Conservation (phyloP, 2,888 invertebrate genomes). For the Eupithecia exiguata region DNA sequence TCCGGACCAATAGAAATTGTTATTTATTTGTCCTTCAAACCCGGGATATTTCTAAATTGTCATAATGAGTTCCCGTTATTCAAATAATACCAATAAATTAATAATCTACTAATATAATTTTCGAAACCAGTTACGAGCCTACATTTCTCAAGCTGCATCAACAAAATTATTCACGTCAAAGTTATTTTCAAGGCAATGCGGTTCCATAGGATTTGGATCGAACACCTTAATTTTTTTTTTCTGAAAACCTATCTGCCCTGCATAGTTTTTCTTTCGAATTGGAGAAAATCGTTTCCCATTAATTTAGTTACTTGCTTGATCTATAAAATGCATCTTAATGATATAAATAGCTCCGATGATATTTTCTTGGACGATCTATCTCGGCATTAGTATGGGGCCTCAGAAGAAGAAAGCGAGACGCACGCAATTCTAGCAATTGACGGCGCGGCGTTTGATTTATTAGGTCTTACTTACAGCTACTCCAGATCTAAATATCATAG, state of each 20-base stretch:
- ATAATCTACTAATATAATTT: neutral
- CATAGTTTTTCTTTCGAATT: neutral
- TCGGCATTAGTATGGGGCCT: slow-evolving; percentile 35
- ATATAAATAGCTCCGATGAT: neutral
- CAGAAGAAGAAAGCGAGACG: slow-evolving; percentile 68
- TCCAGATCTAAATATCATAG: neutral
- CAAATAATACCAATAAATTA: neutral
- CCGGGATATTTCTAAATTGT: neutral
- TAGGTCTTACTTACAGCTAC: slow-evolving; percentile 1
- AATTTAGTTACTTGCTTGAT: neutral
- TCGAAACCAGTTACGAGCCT: neutral
- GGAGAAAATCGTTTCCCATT: neutral
- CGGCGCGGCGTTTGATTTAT: slow-evolving; percentile 26
- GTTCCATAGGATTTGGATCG: neutral
- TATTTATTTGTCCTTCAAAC: too few species aligned
- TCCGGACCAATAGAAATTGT: neutral
- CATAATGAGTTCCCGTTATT: neutral
- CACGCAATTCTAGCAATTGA: slow-evolving; percentile 50
- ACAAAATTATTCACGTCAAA: neutral
- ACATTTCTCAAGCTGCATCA: neutral
- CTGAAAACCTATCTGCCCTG: neutral
- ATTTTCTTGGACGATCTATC: slow-evolving; percentile 4
- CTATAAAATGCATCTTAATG: neutral
- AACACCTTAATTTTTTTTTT: neutral
- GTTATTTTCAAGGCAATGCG: neutral